Conservation (phyloP, 2,113 vertebrate genomes). For the human (Homo sapiens) region GRCh38 chr1:42127001-42127500, state of each 20-base stretch:
- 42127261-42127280: neutral
- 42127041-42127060: neutral
- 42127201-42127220: neutral
- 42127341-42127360: neutral
- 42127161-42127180: neutral
- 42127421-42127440: neutral
- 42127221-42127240: neutral
- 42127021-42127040: neutral
- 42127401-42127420: neutral
- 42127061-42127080: neutral
- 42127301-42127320: neutral
- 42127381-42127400: neutral
- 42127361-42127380: neutral
- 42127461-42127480: neutral
- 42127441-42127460: neutral
- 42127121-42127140: neutral
- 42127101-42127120: neutral
- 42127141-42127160: neutral
- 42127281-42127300: neutral
- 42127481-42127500: neutral
- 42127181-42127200: neutral
- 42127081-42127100: neutral
- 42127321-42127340: neutral
- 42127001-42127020: neutral
- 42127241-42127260: neutral